Evolutionary conservation across 2,888 invertebrate genomes (phyloP), one percentile per base, ranked within the genome.

Genomic region (Agriopis marginaria): DNA sequence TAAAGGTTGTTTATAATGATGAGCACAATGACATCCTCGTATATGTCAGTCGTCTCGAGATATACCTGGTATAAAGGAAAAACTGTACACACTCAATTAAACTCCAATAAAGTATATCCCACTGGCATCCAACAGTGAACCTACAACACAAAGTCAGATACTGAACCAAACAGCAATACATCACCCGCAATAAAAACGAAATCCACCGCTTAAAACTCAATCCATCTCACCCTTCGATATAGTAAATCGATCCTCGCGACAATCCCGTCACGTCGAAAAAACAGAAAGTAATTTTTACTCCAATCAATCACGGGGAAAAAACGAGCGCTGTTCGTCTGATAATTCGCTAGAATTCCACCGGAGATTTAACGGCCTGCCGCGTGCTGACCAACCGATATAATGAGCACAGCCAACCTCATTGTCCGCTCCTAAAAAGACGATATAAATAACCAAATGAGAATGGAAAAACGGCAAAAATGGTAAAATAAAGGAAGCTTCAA

Each of bases 371-470:
- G 85, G 82, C 85, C 79, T 76, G 82, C 84, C 87, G 89, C 90
- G 92, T 91, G 92, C 93, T 91, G 91, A 89, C 84, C 82, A 87
- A 81, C 82, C 88, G 88, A 88, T 89, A 93, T 93, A 94, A 93
- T 93, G 93, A 93, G 93, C 89, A 71, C 74, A 76, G 75, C 74
- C 79, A 71, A 72, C 65, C 85, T 87, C 86, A 86, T 87, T 88
- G 89, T 89, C 83, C 85, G 79, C 77, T 78, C 83, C 87, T 89
- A 92, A 92, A 92, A 92, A 90, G 90, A 89, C 85, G 84, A 92
- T 85, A 93, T 92, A 93, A 93, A 93, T 93, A 93, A 92, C 92
- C 93, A 94, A 94, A 93, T 94, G 93, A 92, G 93, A 92, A 91
- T 88, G 90, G 92, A 91, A 91, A 92, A 93, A 92, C 88, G 90